Evolutionary conservation across 2,797 vertebrate species (phyloP).

Genomic region (Fistularia tabacaria): DNA sequence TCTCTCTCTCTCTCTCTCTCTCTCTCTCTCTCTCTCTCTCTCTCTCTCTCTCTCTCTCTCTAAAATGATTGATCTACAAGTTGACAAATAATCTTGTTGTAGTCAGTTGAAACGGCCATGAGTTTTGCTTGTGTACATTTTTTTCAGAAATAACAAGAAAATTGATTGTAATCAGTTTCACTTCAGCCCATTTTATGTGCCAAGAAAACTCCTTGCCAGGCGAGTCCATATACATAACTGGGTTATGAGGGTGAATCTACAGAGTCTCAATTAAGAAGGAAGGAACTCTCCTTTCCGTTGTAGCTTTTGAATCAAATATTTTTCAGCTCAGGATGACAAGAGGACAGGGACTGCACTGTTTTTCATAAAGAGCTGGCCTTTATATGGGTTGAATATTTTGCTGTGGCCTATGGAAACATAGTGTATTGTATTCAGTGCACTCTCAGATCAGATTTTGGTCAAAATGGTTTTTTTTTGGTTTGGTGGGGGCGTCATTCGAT

Average conservation of each 20-base stretch:
- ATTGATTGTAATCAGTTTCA: constrained; percentile 8
- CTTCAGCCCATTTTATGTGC: constrained; percentile 3
- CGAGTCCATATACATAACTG: constrained; percentile 20
- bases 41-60: no score
- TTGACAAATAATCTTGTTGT: background rate
- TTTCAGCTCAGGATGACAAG: constrained; percentile 10
- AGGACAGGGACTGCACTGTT: background rate
- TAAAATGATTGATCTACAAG: background rate
- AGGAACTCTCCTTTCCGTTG: constrained; percentile 36
- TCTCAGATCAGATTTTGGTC: no score
- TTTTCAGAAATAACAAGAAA: no score
- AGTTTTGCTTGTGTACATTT: no score
- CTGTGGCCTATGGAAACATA: background rate
- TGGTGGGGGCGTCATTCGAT: no score
- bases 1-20: no score
- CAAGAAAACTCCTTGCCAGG: constrained; percentile 24
- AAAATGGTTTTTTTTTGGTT: no score
- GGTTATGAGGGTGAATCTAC: constrained; percentile 47
- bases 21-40: no score
- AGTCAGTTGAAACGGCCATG: background rate
- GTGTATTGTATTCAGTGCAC: no score
- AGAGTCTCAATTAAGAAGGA: constrained; percentile 49
- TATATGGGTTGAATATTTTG: background rate
- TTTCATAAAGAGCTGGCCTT: background rate
- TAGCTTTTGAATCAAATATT: constrained; percentile 12